Conservation (phyloP, 2,113 vertebrate genomes). For the Quiscalus mexicanus region DNA sequence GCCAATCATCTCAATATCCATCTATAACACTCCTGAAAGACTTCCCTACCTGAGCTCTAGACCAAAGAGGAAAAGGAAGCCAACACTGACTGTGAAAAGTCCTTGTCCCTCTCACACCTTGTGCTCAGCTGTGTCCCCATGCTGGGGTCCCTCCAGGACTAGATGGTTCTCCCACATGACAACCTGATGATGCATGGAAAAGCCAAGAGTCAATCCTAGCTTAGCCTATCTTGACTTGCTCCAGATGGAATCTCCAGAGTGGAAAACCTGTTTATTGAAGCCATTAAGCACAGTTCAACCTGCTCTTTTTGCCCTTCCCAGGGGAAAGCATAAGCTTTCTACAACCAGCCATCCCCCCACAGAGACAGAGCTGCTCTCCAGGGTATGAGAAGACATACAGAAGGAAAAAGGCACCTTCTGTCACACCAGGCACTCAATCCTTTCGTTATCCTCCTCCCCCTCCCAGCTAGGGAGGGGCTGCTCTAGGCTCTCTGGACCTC, state of each 20-base stretch:
- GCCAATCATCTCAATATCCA: no score
- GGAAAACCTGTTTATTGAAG: neutral
- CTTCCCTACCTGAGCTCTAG: neutral
- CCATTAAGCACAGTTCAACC: neutral
- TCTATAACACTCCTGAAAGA: neutral
- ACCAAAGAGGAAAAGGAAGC: neutral
- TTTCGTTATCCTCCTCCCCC: neutral
- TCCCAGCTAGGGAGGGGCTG: neutral
- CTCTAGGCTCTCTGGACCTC: neutral
- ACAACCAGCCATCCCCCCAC: neutral
- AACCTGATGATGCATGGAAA: accelerated
- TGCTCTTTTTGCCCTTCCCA: neutral
- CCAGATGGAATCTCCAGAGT: neutral
- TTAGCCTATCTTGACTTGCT: neutral
- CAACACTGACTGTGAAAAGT: neutral
- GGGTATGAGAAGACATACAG: neutral
- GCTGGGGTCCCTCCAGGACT: neutral
- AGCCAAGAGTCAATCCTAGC: neutral
- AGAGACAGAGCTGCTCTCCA: neutral
- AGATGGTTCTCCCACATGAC: neutral
- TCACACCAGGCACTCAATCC: neutral
- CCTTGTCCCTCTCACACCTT: neutral
- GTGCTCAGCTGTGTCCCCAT: neutral
- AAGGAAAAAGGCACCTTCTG: neutral
- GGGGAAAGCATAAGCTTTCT: neutral